Evolutionary conservation across 2,797 vertebrate genomes (phyloP).

Genomic region (Apogon hyalosoma): DNA sequence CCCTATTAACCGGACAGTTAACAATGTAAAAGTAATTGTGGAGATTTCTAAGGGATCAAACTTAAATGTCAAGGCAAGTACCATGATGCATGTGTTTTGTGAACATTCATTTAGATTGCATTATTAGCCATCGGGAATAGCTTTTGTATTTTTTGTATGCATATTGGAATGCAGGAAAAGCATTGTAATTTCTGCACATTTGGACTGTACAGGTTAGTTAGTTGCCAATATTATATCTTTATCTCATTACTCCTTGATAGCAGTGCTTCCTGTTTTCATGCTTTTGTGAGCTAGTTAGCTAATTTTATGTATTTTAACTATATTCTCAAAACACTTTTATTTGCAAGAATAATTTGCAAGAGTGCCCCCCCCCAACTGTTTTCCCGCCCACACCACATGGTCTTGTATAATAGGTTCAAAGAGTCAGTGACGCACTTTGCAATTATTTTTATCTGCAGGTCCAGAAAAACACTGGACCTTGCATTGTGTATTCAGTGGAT

Average conservation of each 20-base stretch:
- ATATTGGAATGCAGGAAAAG: too few relatives aligned
- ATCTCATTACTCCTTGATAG: background rate
- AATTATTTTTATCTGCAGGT: constrained; percentile 10
- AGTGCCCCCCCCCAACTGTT: background rate
- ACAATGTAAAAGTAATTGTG: background rate
- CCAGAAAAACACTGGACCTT: constrained; percentile 44
- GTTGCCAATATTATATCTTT: background rate
- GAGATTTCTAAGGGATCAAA: constrained; percentile 14
- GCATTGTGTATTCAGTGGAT: constrained; percentile 29
- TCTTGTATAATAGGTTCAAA: constrained; percentile 20
- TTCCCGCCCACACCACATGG: background rate
- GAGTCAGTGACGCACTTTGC: constrained; percentile 35
- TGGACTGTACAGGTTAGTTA: too few relatives aligned
- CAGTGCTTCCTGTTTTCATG: background rate
- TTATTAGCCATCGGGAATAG: too few relatives aligned
- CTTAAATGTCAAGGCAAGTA: constrained; percentile 29
- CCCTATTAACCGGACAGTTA: constrained; percentile 15
- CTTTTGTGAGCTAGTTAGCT: background rate
- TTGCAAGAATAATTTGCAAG: background rate
- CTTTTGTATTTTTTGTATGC: too few relatives aligned
- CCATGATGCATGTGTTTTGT: background rate
- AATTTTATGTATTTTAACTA: background rate
- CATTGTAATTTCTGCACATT: too few relatives aligned
- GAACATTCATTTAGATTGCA: background rate
- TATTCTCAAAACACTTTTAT: background rate